Percentiles rank a stretch among this genome's conserved stretches.
Evolutionary conservation across 2,888 invertebrate genomes (phyloP).

Genomic region (Coelopa pilipes): DNA sequence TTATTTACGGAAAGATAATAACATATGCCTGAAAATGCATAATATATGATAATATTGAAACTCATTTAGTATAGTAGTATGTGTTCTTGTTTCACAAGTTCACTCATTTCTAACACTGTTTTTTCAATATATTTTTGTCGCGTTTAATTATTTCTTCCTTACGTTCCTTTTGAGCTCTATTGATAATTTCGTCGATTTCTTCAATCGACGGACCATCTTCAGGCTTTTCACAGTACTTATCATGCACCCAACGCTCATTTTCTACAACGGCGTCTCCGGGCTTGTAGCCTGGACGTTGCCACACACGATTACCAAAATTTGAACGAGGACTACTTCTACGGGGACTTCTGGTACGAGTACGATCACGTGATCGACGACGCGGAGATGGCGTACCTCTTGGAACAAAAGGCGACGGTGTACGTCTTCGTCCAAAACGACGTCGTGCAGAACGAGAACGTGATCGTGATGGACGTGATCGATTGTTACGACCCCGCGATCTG

Average conservation of each 20-base stretch:
- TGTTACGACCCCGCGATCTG: constrained; percentile 46
- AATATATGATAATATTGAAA: not conserved
- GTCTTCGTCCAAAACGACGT: constrained; percentile 47
- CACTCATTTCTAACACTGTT: constrained; percentile 37
- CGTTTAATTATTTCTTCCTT: constrained; percentile 71
- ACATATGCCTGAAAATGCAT: constrained; percentile 1
- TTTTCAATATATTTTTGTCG: constrained; percentile 68
- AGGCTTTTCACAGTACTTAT: constrained; percentile 65
- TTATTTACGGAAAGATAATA: not conserved
- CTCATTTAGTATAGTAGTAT: not conserved
- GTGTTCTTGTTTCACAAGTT: constrained; percentile 1
- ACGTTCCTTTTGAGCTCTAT: constrained; percentile 70
- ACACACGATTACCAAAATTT: constrained; percentile 51
- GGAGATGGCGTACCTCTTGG: constrained; percentile 61
- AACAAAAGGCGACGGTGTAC: constrained; percentile 67
- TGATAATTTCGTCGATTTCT: constrained; percentile 71
- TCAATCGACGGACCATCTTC: constrained; percentile 67
- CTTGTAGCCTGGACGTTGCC: constrained; percentile 47
- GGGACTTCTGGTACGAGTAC: not conserved
- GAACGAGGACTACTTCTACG: constrained; percentile 44
- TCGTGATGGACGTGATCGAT: constrained; percentile 47
- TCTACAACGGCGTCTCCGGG: not conserved
- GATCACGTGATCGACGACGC: constrained; percentile 55
- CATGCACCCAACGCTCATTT: constrained; percentile 68
- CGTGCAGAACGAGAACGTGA: constrained; percentile 49